phyloP scores from a whole-genome alignment of 2,888 invertebrate species.

The Arrhopalites spinosus region DNA sequence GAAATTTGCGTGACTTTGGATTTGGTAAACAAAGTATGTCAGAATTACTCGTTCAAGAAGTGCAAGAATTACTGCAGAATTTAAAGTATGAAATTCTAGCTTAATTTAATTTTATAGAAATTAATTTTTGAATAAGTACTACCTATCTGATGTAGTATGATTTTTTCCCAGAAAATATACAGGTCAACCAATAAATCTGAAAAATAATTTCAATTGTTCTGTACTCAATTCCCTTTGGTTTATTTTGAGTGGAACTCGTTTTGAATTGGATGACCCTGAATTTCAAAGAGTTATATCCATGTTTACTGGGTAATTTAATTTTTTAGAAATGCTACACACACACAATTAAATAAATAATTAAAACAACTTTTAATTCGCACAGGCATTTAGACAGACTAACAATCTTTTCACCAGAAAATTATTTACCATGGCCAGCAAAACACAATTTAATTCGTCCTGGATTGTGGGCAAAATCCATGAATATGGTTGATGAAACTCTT shows the following conservation, averaged over 20 bases:
- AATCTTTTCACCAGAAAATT: not conserved
- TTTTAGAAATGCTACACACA: not conserved
- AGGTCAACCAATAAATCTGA: constrained; percentile 39
- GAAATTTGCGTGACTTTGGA: constrained; percentile 40
- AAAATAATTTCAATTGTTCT: constrained; percentile 46
- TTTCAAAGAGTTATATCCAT: not conserved
- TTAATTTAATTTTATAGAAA: too few relatives aligned
- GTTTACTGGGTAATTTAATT: constrained; percentile 5
- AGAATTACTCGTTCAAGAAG: constrained; percentile 46
- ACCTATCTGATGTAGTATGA: too few relatives aligned
- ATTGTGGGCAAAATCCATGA: not conserved
- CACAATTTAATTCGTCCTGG: constrained; percentile 12
- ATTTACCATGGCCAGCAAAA: constrained; percentile 11
- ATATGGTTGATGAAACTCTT: not conserved
- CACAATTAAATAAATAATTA: not conserved
- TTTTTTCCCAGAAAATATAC: not conserved
- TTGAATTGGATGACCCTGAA: constrained; percentile 7
- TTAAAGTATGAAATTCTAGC: constrained; percentile 37
- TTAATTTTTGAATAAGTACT: too few relatives aligned
- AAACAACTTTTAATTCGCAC: not conserved
- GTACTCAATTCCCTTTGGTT: constrained; percentile 47
- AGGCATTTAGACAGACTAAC: constrained; percentile 17
- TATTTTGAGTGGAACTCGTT: constrained; percentile 40
- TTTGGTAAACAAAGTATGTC: constrained; percentile 53
- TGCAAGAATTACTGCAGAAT: constrained; percentile 43